Base-by-base conservation (phyloP, 2,888 invertebrate species). In the Amphipyra berbera region DNA sequence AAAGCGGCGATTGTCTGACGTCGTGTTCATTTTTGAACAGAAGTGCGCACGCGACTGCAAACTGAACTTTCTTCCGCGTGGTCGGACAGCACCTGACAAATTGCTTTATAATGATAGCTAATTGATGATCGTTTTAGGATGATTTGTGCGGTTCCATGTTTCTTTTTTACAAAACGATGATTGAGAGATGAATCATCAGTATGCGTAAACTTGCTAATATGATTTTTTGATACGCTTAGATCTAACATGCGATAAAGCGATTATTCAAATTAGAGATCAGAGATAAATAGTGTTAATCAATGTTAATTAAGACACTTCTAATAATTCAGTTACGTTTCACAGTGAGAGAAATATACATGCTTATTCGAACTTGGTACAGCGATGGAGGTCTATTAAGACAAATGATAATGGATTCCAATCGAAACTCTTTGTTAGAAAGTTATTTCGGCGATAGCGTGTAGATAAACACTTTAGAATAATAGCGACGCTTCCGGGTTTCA, bases 101-200 rank as follows among this genome's bases (percentile, higher is more conserved):
- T 90, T 84, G 86, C 87, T 86, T 88, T 89, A 88, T 91, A 91
- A 91, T 90, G 87, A 88, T 82, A 75, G 79, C 81, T 89, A 89
- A 90, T 89, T 88, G 85, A 72, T 71, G 71, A 87, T 85, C 84
- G 83, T 78, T 85, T 78, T 79, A 79, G 77, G 73, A 76, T 82
- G 73, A 86, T 83, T 82, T 78, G 62, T 81, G 74, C 72, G 64
- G 76, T 72, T 83, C 75, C 71, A 78, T 63, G 55, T 59, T 67
- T 73, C 42, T 72, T 73, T 79, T 78, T 70, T 72, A 47, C 30
- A 45, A 55, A 58, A 60, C 49, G 15, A 45, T 49, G 44, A 65
- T 61, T 55, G 60, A 65, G 45, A 52, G 59, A 68, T 61, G 69
- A 65, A 50, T 73, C 56, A 69, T 76, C 62, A 69, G 49, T 50